Evolutionary conservation across 2,888 invertebrate species (phyloP), one percentile per base, ranked within the genome.

Genomic region (Drosophila rellima): DNA sequence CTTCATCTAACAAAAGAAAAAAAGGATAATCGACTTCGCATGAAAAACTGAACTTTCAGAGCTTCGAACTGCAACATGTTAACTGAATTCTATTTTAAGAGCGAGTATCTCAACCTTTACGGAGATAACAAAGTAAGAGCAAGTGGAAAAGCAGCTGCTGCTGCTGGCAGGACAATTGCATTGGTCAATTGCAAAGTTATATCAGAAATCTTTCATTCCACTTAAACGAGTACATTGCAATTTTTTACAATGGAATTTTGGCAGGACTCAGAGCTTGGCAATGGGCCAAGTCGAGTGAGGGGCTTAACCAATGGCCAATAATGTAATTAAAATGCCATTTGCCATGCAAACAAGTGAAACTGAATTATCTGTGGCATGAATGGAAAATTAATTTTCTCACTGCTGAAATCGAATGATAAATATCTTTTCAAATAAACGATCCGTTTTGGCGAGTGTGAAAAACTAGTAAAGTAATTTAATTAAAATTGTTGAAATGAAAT

Each of bases 271-370:
- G 10, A 29, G 35, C 20, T 18, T 54, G 69, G 56, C 47, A 0
- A 23, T 35, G 37, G 37, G 35, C 57, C 52, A 59, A 42, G 45
- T 2, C 8, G 7, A 23, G 40, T 18, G 40, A 11, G 40, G 17
- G n/a, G 10, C 20, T 8, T 23, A 23, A 17, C 33, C 42, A 47
- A 15, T 55, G 59, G 37, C 13, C 50, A 45, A 59, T 71, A 84
- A 83, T 74, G 48, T 65, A 77, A 88, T 88, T 88, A 70, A 77
- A 83, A 74, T 78, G 48, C 50, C 70, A 74, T 74, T 71, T 72
- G 42, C 60, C 63, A 61, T 47, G 65, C 72, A 60, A 72, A 74
- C 62, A 68, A 66, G 42, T 62, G 61, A 54, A 74, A 70, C 61
- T 62, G 59, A 71, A 79, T 75, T 76, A 67, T 69, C 64, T 54